Base-by-base conservation (phyloP, 2,113 vertebrate genomes). In the Pheucticus melanocephalus region DNA sequence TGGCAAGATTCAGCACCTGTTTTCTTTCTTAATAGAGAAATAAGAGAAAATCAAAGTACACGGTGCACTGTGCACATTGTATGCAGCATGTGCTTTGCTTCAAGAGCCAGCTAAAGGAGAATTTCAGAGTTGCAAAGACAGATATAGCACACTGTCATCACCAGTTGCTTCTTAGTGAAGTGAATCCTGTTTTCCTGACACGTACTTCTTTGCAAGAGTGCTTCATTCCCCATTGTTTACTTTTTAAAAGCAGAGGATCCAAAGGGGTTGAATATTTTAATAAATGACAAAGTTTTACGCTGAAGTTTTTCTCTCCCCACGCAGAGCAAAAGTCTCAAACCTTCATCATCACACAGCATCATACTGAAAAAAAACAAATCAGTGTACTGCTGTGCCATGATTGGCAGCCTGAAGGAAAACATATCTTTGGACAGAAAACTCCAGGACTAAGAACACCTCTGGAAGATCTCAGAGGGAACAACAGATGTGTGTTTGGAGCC, bases 191-290 rank as follows among this genome's bases (percentile, higher is more conserved):
- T 94, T 94, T 92, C 87, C 70, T 77, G 91, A 96, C 75, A 88
- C 78, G 59, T 82, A 66, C 87, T 71, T 84, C 76, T 95, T 90
- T 70, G 63, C 94, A 90, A 94, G 90, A 88, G 79, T 37, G 24
- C 53, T 94, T 90, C 64, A 70, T 70, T 91, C 66, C 39, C 76
- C 56, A 93, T 92, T 96, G 91, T 96, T 97, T 97, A 83, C 82
- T 88, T 93, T 83, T 31, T 56, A 82, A 66, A 95, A 90, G 79
- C 44, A 77, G 27, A 73, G 5, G 20, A 80, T 70, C 22, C 15
- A 10, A 59, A 79, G 71, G 33, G 37, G 39, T 64, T 82, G 56
- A 95, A 57, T 78, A 91, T 95, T 94, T 92, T 84, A 78, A 88
- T 94, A 71, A 54, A 23, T 1, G 9, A 70, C 54, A 81, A 71